Base-by-base conservation (phyloP, 2,797 vertebrate species). In the Chelon labrosus region DNA sequence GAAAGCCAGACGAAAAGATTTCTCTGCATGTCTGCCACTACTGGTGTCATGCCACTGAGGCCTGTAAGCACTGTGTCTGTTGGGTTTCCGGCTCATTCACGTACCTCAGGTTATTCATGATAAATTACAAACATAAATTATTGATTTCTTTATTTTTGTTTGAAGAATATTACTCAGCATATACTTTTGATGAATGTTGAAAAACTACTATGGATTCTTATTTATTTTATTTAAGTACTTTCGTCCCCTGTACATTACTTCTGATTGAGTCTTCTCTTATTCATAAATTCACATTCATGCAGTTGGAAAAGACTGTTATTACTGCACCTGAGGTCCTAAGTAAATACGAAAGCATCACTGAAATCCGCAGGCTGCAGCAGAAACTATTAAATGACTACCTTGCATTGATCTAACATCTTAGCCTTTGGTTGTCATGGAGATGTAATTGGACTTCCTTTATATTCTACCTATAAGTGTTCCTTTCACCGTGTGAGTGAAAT, bases 371-470 rank as follows among this genome's bases (percentile, higher is more conserved):
- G 51, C 71, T 72, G 39, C 41, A 66, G 56, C 59, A 22, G 59
- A 57, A 80, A 73, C 75, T 54, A 74, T 86, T 81, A 83, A 87
- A 84, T 70, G 65, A 81, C 70, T 78, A 62, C 57, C 54, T 71
- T 72, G 46, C 80, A 63, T 61, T 75, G 79, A 83, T 85, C 73
- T 78, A 42, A 31, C 25, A 14, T 77, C 73, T 80, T 82, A 35
- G 87, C 41, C 77, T 80, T 60, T 76, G 80, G 85, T 91, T 85
- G 90, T 85, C 85, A 89, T 87, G 85, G 89, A 49, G 70, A 91
- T 86, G 74, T 89, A 90, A 87, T 91, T 87, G 84, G 85, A 75
- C 82, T 81, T 79, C 80, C 73, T 89, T 89, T 88, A 82, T 88
- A 78, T 81, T 82, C 80, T 50, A 82, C 79, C 89, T 84, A 77